These are phyloP conservation scores for Drosophila borborema DNA, from an alignment of 2,888 invertebrate species.

Conservation along the genomic window DNA sequence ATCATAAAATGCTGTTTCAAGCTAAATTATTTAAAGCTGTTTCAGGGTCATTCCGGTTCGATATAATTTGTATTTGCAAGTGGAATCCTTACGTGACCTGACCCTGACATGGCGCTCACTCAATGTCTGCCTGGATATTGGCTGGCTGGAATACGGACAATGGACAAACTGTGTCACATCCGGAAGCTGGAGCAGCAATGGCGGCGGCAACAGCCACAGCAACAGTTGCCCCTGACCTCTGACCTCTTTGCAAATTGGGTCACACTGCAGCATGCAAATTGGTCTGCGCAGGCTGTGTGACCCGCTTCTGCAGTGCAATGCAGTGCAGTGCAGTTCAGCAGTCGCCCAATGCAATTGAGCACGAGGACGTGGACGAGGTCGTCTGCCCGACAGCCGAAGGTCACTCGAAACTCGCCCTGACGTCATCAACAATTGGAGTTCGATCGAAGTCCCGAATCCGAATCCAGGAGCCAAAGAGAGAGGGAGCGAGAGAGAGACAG, in stretches of 20 bases:
- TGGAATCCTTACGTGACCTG: slow-evolving; percentile 16
- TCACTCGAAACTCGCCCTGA: slow-evolving; percentile 28
- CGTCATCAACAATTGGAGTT: slow-evolving; percentile 35
- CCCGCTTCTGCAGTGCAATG: slow-evolving; percentile 33
- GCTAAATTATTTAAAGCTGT: not conserved
- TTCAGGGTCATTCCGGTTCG: not conserved
- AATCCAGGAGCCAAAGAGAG: slow-evolving; percentile 13
- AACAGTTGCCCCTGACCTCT: slow-evolving; percentile 37
- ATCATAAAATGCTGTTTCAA: not conserved
- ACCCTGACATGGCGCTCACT: slow-evolving; percentile 36
- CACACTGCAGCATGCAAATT: slow-evolving; percentile 54
- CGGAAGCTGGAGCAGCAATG: slow-evolving; percentile 1
- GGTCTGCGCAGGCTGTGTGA: slow-evolving; percentile 33
- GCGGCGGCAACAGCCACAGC: not conserved
- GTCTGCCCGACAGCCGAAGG: slow-evolving; percentile 32
- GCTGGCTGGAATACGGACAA: slow-evolving; percentile 12
- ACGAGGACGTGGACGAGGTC: slow-evolving; percentile 33
- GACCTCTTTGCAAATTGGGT: slow-evolving; percentile 44
- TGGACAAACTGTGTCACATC: slow-evolving; percentile 39
- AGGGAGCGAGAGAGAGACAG: not conserved
- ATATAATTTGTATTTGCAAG: no score
- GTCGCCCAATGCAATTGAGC: slow-evolving; percentile 7
- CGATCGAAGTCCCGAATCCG: slow-evolving; percentile 11
- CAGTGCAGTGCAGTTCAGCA: slow-evolving; percentile 4
- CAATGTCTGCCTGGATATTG: not conserved